These are phyloP conservation scores for Notothenia rossii DNA, from an alignment of 2,113 vertebrate genomes.

Conservation along the genomic window DNA sequence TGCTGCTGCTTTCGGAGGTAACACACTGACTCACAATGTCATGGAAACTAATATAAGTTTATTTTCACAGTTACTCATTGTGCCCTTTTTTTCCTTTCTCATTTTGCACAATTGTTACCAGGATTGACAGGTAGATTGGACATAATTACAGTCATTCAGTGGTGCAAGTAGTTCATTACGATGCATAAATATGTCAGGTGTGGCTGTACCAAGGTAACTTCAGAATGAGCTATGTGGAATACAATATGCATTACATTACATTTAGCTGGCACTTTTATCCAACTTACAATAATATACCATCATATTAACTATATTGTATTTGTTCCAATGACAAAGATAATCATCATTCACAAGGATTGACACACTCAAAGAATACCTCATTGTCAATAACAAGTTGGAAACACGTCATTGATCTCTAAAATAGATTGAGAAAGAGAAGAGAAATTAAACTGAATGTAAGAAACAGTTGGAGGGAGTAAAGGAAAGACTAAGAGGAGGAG, in stretches of 20 bases:
- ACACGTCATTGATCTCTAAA: conserved; percentile 40
- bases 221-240: no score
- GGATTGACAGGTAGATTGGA: not conserved
- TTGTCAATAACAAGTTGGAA: conserved; percentile 45
- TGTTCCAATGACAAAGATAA: conserved; percentile 16
- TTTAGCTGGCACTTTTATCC: no score
- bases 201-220: not conserved
- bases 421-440: conserved; percentile 28
- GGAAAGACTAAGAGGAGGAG: conserved; percentile 42
- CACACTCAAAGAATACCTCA: conserved; percentile 32
- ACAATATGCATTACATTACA: no score
- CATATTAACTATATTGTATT: conserved; percentile 12
- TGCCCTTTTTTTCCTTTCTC: not conserved
- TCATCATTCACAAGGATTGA: conserved; percentile 30
- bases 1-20: not conserved
- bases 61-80: not conserved
- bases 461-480: conserved; percentile 43
- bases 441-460: conserved; percentile 33
- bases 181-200: not conserved
- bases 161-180: not conserved
- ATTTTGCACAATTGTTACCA: not conserved
- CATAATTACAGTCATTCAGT: not conserved
- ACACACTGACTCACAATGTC: not conserved
- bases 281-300: not conserved
- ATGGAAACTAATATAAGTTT: not conserved